A percentile compares a stretch with the other conserved stretches of the same genome.
These are phyloP conservation scores for Tarsius wallacei DNA, from an alignment of 2,797 vertebrate genomes.

Conservation along the genomic window DNA sequence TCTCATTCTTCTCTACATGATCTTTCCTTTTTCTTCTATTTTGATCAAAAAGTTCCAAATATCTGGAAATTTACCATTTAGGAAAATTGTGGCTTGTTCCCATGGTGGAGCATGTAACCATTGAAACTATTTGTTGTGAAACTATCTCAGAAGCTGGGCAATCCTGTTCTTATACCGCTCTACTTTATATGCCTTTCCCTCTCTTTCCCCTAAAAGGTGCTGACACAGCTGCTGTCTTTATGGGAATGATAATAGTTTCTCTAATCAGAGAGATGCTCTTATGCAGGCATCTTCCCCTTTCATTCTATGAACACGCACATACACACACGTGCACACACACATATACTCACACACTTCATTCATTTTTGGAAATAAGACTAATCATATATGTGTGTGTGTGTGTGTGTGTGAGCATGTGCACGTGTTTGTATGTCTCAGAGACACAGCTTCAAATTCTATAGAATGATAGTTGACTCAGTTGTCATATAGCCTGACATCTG, in stretches of 20 bases:
- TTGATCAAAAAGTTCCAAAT: constrained; percentile 13
- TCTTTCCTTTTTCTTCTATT: constrained; percentile 29
- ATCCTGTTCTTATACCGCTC: not conserved
- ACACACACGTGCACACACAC: not conserved
- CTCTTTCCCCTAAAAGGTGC: constrained; percentile 5
- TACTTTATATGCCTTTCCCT: constrained; percentile 1
- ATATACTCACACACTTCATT: not conserved
- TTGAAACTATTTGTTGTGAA: not conserved
- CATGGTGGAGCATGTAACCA: not conserved
- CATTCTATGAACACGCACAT: constrained; percentile 56
- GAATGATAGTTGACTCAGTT: constrained; percentile 70
- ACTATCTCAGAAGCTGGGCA: not conserved
- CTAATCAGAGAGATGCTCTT: not conserved
- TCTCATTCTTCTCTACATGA: not conserved
- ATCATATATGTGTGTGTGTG: not conserved
- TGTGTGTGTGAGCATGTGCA: not conserved
- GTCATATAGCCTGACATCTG: constrained; percentile 82
- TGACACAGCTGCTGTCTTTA: not conserved
- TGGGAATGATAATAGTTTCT: not conserved
- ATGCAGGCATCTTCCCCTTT: constrained; percentile 53
- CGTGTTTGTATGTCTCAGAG: not conserved
- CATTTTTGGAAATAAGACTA: constrained; percentile 18
- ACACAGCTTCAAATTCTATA: constrained; percentile 62
- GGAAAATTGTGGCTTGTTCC: not conserved
- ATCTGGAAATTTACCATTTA: not conserved